phyloP scores from a whole-genome alignment of 1,140 invertebrate species.

The Pseudomyrmex concolor region DNA sequence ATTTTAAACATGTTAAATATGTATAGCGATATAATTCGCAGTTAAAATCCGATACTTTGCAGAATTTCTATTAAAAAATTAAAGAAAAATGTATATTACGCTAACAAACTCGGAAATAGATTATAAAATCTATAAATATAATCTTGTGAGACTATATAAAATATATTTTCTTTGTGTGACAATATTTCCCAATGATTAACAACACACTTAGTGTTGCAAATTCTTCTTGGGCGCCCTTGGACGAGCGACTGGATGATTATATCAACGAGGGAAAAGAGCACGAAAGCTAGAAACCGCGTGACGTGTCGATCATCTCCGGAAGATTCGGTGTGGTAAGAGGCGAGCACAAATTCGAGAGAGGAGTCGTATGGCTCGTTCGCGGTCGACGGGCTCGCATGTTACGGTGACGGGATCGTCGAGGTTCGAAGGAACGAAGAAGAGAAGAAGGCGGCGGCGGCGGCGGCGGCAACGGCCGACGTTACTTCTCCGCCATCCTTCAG shows the following conservation, averaged over 20 bases:
- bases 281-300: slow-evolving; percentile 58
- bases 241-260: neutral
- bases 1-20: neutral
- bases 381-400: slow-evolving; percentile 70
- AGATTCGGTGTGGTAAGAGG: slow-evolving; percentile 42
- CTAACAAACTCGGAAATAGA: too few species aligned
- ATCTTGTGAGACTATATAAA: too few species aligned
- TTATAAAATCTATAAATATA: too few species aligned
- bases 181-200: neutral
- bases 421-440: slow-evolving; percentile 71
- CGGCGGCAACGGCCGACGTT: slow-evolving; percentile 48
- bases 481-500: slow-evolving; percentile 63
- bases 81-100: too few species aligned
- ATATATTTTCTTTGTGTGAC: too few species aligned
- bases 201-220: neutral
- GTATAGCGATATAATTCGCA: neutral
- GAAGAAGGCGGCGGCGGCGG: slow-evolving; percentile 60
- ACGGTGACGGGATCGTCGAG: slow-evolving; percentile 74
- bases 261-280: slow-evolving; percentile 47
- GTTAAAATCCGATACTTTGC: neutral
- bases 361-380: slow-evolving; percentile 60
- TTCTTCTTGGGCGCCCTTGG: neutral
- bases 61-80: too few species aligned
- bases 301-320: slow-evolving; percentile 20
- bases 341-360: slow-evolving; percentile 56